These are phyloP conservation scores for Monopterus albus DNA, from an alignment of 2,113 vertebrate genomes.

Conservation along the genomic window DNA sequence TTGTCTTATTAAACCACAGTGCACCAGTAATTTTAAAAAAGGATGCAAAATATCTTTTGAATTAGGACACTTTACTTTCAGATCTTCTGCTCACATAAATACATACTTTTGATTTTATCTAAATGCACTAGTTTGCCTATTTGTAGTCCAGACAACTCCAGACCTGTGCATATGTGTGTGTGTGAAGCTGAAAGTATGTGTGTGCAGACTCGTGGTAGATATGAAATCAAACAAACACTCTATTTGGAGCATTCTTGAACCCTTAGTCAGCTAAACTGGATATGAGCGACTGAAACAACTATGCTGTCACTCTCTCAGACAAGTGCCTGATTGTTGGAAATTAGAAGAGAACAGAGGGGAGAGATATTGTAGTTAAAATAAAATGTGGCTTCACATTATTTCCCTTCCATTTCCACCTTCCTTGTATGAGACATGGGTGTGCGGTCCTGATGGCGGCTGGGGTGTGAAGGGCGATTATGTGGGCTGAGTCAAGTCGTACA, in stretches of 20 bases:
- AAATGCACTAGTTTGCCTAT: not conserved
- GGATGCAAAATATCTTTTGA: not conserved
- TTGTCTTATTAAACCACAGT: not conserved
- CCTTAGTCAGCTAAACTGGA: constrained; percentile 42
- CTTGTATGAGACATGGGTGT: constrained; percentile 25
- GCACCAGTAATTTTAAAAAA: constrained; percentile 5
- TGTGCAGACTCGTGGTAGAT: constrained; percentile 14
- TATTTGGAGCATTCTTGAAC: constrained; percentile 4
- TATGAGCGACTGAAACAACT: constrained; percentile 10
- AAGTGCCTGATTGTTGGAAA: constrained; percentile 11
- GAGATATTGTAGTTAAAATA: constrained; percentile 38
- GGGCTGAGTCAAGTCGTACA: constrained; percentile 66
- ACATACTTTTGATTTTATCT: constrained; percentile 1
- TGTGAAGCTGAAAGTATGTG: constrained; percentile 28
- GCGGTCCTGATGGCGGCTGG: constrained; percentile 38
- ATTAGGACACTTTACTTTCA: not conserved
- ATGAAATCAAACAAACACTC: constrained; percentile 55
- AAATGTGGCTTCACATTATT: constrained; percentile 12
- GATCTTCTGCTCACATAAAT: constrained; percentile 4
- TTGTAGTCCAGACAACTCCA: constrained; percentile 26
- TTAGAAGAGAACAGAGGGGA: not conserved
- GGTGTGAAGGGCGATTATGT: constrained; percentile 41
- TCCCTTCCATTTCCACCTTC: not conserved
- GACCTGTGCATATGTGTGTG: constrained; percentile 30
- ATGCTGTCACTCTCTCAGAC: constrained; percentile 28